Percentiles rank a stretch among this genome's conserved stretches.
These are phyloP conservation scores for Paratilapia polleni DNA, from an alignment of 2,113 vertebrate species.

Conservation along the genomic window DNA sequence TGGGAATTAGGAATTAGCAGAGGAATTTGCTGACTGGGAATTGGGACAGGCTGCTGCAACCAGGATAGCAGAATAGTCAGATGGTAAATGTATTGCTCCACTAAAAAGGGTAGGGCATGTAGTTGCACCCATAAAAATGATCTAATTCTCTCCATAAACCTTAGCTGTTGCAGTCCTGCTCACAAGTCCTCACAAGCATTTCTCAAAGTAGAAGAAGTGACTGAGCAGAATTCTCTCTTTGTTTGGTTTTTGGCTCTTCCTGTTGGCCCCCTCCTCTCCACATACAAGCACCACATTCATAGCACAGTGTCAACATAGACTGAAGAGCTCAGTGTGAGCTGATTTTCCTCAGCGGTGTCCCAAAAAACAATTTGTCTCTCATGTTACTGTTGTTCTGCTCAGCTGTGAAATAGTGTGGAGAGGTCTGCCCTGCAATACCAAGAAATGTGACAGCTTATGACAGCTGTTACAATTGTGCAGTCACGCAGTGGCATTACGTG, in stretches of 20 bases:
- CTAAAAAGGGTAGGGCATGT: background rate
- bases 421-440: background rate
- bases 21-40: slow-evolving; percentile 40
- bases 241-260: slow-evolving; percentile 36
- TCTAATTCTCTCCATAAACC: background rate
- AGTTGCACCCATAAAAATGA: background rate
- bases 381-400: slow-evolving; percentile 1
- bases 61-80: background rate
- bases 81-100: slow-evolving; percentile 36
- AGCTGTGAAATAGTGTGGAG: background rate
- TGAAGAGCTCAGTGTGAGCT: slow-evolving; percentile 1
- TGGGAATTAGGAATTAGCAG: background rate
- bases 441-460: background rate
- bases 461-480: background rate
- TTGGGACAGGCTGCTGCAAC: background rate
- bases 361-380: slow-evolving; percentile 32
- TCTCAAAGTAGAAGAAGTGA: background rate
- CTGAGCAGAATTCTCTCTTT: slow-evolving; percentile 26
- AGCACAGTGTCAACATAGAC: slow-evolving; percentile 44
- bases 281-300: slow-evolving; percentile 30
- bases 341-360: background rate
- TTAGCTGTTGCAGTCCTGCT: no score
- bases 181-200: background rate
- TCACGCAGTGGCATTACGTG: background rate
- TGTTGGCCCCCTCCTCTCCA: background rate